Conservation (phyloP, 2,113 vertebrate genomes). For the Callionymus lyra region DNA sequence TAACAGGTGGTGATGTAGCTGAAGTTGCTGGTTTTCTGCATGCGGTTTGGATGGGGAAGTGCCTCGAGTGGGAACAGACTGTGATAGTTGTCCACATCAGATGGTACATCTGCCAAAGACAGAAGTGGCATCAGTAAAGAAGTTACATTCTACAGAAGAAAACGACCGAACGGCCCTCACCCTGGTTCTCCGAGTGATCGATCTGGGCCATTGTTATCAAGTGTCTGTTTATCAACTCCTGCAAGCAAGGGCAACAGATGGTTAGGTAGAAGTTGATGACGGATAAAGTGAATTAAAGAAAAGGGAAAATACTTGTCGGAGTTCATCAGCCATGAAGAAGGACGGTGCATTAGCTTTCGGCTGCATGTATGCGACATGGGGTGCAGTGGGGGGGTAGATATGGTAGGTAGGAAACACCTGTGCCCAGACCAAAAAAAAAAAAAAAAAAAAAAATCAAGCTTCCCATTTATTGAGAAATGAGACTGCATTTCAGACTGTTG, state of each 20-base stretch:
- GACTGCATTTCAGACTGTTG: slow-evolving; percentile 8
- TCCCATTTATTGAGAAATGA: slow-evolving; percentile 47
- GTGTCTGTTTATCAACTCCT: slow-evolving; percentile 98
- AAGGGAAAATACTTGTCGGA: slow-evolving; percentile 79
- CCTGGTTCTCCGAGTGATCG: slow-evolving; percentile 94
- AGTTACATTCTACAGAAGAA: no score
- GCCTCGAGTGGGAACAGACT: slow-evolving; percentile 95
- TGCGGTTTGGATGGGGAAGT: slow-evolving; percentile 87
- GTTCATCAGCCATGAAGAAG: slow-evolving; percentile 98
- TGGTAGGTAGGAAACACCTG: slow-evolving; percentile 99
- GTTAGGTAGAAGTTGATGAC: neutral
- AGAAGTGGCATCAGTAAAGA: neutral
- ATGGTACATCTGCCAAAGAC: slow-evolving; percentile 77
- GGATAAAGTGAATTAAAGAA: neutral
- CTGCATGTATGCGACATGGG: slow-evolving; percentile 98
- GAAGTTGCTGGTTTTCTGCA: slow-evolving; percentile 98
- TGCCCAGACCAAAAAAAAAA: slow-evolving; percentile 30
- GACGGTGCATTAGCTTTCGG: slow-evolving; percentile 98
- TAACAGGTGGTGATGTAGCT: slow-evolving; percentile 98
- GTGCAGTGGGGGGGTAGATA: slow-evolving; percentile 92
- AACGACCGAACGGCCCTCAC: slow-evolving; percentile 59
- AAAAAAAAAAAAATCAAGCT: slow-evolving; percentile 12
- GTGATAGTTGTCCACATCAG: slow-evolving; percentile 97
- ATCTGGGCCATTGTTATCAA: slow-evolving; percentile 98
- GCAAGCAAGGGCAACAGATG: slow-evolving; percentile 10